A percentile compares a stretch with the other conserved stretches of the same genome.
phyloP scores from a whole-genome alignment of 2,888 invertebrate genomes.

The Latrodectus elegans region DNA sequence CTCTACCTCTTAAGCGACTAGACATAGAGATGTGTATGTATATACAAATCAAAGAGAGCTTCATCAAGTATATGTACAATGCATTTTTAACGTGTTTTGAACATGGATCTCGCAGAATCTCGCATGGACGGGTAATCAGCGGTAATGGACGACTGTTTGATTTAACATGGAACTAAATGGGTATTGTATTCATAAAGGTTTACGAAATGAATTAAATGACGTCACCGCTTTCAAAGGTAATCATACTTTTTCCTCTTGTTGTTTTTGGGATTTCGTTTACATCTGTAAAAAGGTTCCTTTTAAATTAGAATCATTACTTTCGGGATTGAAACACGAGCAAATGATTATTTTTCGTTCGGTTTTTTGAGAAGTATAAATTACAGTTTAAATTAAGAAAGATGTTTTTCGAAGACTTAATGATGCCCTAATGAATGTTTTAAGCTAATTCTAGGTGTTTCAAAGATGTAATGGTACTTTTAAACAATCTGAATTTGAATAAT shows the following conservation, averaged over 20 bases:
- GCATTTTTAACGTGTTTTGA: conserved; percentile 24
- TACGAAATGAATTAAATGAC: not conserved
- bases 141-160: conserved; percentile 19
- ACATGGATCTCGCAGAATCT: not conserved
- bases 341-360: not conserved
- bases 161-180: conserved; percentile 32
- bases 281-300: conserved; percentile 15
- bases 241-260: conserved; percentile 3
- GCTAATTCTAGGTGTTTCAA: not conserved
- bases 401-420: not conserved
- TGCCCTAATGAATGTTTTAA: not conserved
- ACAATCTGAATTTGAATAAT: not conserved
- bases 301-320: not conserved
- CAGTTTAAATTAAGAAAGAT: not conserved
- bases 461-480: not conserved
- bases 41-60: not conserved
- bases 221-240: conserved; percentile 19
- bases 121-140: conserved; percentile 14
- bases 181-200: conserved; percentile 26
- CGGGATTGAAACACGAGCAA: conserved; percentile 16
- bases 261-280: conserved; percentile 19
- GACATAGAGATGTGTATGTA: conserved; percentile 3
- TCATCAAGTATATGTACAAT: not conserved
- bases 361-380: conserved; percentile 21
- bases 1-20: not conserved